These are phyloP conservation scores for Torymus auratus DNA, from an alignment of 2,888 invertebrate species.

Conservation along the genomic window DNA sequence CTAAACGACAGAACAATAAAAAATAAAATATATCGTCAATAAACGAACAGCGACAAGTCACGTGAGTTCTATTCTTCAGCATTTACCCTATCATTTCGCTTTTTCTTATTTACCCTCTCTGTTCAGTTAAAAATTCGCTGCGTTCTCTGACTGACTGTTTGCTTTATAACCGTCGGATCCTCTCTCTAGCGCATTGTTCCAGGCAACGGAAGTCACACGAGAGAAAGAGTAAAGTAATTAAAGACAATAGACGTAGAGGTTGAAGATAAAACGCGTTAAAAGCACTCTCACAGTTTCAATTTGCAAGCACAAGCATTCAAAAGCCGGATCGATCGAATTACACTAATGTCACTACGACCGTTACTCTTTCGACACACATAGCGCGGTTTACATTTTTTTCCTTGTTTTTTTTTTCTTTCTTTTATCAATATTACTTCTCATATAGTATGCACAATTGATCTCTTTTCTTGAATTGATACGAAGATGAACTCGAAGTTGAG, in stretches of 20 bases:
- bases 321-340: slow-evolving; percentile 57
- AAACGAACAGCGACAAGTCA: slow-evolving; percentile 61
- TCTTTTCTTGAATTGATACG: slow-evolving; percentile 40
- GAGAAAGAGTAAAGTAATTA: slow-evolving; percentile 48
- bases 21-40: slow-evolving; percentile 65
- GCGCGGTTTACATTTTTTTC: slow-evolving; percentile 49
- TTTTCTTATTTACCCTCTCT: slow-evolving; percentile 32
- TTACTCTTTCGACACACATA: slow-evolving; percentile 50
- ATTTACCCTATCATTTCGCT: slow-evolving; percentile 49
- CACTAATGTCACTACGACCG: slow-evolving; percentile 49
- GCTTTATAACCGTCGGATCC: slow-evolving; percentile 29
- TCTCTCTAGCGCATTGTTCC: slow-evolving; percentile 21
- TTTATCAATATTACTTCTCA: slow-evolving; percentile 28
- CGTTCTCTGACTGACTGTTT: slow-evolving; percentile 47
- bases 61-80: slow-evolving; percentile 47
- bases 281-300: slow-evolving; percentile 59
- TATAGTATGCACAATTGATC: slow-evolving; percentile 43
- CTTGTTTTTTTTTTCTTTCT: slow-evolving; percentile 24
- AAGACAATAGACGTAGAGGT: slow-evolving; percentile 57
- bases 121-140: slow-evolving; percentile 53
- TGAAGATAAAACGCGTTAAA: slow-evolving; percentile 60
- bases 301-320: slow-evolving; percentile 60
- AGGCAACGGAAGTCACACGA: slow-evolving; percentile 43
- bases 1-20: slow-evolving; percentile 62
- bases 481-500: slow-evolving; percentile 21